phyloP scores from a whole-genome alignment of 2,113 vertebrate species.

The Oplegnathus fasciatus region DNA sequence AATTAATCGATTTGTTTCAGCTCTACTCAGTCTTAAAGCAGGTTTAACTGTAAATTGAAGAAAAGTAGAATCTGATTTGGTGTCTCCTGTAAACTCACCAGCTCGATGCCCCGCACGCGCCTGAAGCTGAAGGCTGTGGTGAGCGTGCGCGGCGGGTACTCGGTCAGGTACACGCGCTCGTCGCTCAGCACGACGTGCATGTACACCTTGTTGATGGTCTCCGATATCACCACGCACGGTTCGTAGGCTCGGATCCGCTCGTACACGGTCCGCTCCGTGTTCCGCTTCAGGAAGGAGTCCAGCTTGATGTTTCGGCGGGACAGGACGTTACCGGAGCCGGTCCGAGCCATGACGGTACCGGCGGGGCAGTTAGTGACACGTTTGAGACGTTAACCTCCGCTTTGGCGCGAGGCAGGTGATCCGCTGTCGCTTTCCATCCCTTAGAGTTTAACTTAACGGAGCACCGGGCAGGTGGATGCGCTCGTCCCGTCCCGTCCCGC shows the following conservation, averaged over 20 bases:
- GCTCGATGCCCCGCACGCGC: conserved; percentile 82
- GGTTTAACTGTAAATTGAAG: neutral
- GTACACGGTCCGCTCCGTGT: conserved; percentile 78
- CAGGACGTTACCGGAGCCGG: conserved; percentile 26
- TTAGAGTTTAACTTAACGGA: rapidly evolving
- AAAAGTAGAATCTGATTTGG: neutral
- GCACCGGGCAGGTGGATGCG: no score
- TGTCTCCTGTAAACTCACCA: conserved; percentile 79
- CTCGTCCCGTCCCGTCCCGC: neutral
- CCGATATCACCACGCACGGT: conserved; percentile 84
- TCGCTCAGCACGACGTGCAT: conserved; percentile 87
- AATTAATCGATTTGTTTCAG: neutral
- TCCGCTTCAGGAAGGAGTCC: conserved; percentile 86
- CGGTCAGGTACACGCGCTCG: conserved; percentile 83
- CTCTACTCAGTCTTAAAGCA: neutral
- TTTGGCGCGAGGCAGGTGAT: neutral
- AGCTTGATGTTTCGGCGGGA: conserved; percentile 78
- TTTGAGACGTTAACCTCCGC: neutral
- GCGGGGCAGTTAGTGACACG: neutral
- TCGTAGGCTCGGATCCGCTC: conserved; percentile 84
- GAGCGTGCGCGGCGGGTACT: conserved; percentile 84
- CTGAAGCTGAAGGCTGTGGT: conserved; percentile 74
- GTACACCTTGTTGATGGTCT: conserved; percentile 77
- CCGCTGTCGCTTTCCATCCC: neutral
- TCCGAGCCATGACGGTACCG: conserved; percentile 72